These are phyloP conservation scores for Salvelinus alpinus DNA, from an alignment of 2,113 vertebrate genomes.

Conservation along the genomic window DNA sequence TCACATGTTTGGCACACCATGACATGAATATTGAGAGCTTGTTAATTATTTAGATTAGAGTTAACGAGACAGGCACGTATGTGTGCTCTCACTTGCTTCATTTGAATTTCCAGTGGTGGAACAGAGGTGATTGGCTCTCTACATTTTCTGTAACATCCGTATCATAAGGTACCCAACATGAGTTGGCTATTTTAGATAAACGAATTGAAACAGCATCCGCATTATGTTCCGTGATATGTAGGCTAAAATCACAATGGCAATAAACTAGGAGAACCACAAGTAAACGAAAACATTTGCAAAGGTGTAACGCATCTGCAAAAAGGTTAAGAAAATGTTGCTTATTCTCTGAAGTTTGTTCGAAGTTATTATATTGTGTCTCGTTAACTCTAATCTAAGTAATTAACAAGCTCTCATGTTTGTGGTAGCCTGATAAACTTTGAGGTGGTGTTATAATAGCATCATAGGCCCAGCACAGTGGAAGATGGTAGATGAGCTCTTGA, in stretches of 20 bases:
- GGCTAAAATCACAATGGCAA: no score
- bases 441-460: background rate
- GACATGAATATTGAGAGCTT: slow-evolving; percentile 19
- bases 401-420: background rate
- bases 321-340: no score
- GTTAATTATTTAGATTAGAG: slow-evolving; percentile 59
- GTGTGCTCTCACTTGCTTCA: slow-evolving; percentile 47
- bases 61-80: slow-evolving; percentile 48
- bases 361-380: background rate
- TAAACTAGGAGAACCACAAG: no score
- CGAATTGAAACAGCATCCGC: no score
- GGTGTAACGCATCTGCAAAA: no score
- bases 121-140: background rate
- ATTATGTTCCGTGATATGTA: no score
- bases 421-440: background rate
- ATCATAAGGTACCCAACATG: no score
- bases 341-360: no score
- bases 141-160: background rate
- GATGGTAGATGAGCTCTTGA: background rate
- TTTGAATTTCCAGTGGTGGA: background rate
- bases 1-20: slow-evolving; percentile 2
- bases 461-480: background rate
- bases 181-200: no score
- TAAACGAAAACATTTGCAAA: no score
- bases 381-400: no score